Base-by-base conservation (phyloP, 2,888 invertebrate genomes). In the Volucella inflata region DNA sequence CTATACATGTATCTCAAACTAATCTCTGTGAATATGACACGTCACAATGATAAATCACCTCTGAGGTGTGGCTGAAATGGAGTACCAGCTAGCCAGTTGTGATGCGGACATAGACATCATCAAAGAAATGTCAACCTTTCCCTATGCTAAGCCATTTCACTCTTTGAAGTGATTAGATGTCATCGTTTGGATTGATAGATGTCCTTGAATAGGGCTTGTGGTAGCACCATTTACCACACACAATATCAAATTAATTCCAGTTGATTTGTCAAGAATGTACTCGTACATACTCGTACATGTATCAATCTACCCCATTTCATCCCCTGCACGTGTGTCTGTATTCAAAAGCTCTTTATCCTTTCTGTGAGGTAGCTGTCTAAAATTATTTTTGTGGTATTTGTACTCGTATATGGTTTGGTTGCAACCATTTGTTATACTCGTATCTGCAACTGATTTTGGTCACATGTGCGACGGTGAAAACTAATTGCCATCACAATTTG, bases 131-230 rank as follows among this genome's bases (percentile, higher is more conserved):
- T 70, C 64, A 48, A 71, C 6, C 30, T 10, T 40, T 10, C 16
- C 30, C 10, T 17, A 12, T 2, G 30, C 50, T 36, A 46, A 57
- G 38, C 40, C 48, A 70, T 68, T 68, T 68, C 44, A 70, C 62
- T 64, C 48, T 42, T 40, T 57, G 40, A 64, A 42, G 36, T 21
- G 12, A 51, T 53, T 62, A 51, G 48, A 42, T 53, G 71, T 78
- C 78, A 78, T 64, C 71, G 55, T 44, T 62, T 83, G 6, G 82
- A 83, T 83, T 78, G 78, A 83, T 83, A 72, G 82, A 83, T 78
- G 82, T 72, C 82, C 72, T 83, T 72, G 60, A 60, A 40, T 72
- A 65, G 82, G 30, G 4, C 4, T 57, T 57, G 64, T 78, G 78
- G 64, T 64, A 51, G 16, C 51, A 44, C 59, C 50, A 72, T 59